Evolutionary conservation across 2,113 vertebrate species (phyloP).

Genomic region (Chlorodrepanis virens): DNA sequence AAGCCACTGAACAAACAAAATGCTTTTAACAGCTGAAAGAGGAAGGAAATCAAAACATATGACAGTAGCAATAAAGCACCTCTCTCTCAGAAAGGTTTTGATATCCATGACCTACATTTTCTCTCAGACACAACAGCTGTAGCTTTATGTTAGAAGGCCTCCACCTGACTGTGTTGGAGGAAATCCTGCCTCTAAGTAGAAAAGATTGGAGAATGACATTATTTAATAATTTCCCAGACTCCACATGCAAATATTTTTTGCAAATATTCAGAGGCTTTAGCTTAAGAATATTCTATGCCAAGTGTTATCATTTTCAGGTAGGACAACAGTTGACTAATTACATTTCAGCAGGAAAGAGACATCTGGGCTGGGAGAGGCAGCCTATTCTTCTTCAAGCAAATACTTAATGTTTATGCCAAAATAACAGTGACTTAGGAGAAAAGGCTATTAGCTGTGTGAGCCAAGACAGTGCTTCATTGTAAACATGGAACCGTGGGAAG

Average conservation of each 20-base stretch:
- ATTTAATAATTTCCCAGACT: background rate
- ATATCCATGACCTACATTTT: background rate
- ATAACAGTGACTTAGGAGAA: background rate
- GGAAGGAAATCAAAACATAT: background rate
- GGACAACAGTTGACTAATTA: background rate
- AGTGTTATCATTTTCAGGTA: background rate
- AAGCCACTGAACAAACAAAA: background rate
- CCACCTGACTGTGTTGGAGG: background rate
- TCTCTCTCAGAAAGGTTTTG: background rate
- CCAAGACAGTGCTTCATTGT: slow-evolving; percentile 23
- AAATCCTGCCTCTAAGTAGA: background rate
- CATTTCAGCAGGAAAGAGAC: background rate
- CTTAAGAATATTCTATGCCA: background rate
- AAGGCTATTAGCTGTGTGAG: background rate
- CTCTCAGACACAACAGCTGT: background rate
- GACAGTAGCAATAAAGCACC: background rate
- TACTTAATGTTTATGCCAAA: background rate
- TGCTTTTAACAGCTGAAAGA: background rate
- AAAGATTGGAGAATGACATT: background rate
- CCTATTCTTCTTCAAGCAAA: background rate
- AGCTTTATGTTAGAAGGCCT: background rate
- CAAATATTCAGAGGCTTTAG: background rate
- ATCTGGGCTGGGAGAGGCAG: background rate
- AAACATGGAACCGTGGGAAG: background rate
- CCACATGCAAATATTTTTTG: background rate